Evolutionary conservation across 2,797 vertebrate genomes (phyloP), one percentile per base, ranked within the genome.

Genomic region (Microctenopoma stevenorrisi): DNA sequence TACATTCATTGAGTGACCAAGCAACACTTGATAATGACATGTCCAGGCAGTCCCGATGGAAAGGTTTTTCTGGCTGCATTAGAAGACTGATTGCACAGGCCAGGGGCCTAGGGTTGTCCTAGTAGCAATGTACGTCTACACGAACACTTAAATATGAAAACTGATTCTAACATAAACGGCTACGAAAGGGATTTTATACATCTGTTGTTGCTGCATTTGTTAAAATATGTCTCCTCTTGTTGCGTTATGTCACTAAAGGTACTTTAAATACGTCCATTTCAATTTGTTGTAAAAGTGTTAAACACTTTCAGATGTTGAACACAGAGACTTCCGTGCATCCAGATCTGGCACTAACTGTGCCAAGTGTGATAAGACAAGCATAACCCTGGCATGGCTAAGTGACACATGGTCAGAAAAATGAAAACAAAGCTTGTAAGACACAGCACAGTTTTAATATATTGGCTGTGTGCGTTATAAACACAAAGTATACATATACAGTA

Each of bases 1-100:
- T 52, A 28, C 50, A 72, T 83, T 84, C 74, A 63, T 37, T 33
- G 63, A 86, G 77, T 73, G 62, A 74, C 76, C 66, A 8, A 46
- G 35, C 58, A 64, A 52, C 57, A 60, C 62, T 78, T 52, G 47
- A 76, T 86, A 84, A 82, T 64, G 82, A 83, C 86, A 87, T 87
- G 82, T 82, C 87, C 88, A 88, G 87, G 64, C 82, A 62, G 60
- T 66, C 49, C 60, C 25, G 1, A 35, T 52, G 69, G 53, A 70
- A 54, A 18, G 47, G 51, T 76, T 76, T 78, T 84, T 72, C 79
- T 79, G 63, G 61, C 67, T 72, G 40, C 18, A 59, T 59, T 56
- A 12, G 18, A 50, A 18, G 63, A 64, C 37, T 56, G 82, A 89
- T 61, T 55, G 64, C 52, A 22, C 64, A 52, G 60, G 42, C 74